Evolutionary conservation across 1,140 invertebrate species (phyloP), one percentile per base, ranked within the genome.

Genomic region (Rhopalosiphum maidis): DNA sequence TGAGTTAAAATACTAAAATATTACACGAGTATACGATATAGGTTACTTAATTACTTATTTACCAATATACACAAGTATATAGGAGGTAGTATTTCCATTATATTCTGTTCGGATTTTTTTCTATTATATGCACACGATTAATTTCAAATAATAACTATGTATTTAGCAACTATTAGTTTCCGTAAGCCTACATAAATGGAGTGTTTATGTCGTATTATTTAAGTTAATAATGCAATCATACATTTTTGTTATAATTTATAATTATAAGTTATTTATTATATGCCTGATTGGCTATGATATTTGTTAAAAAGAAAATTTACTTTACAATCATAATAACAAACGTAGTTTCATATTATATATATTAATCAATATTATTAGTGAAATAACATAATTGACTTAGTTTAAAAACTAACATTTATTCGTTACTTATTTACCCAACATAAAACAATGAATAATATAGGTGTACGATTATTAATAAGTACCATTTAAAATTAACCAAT

Each of bases 281-380:
- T 77, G n/a, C 18, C 30, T 77, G n/a, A n/a, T n/a, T 77, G 15
- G 30, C 15, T 77, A n/a, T 77, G 9, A 77, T 77, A 77, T 77
- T 77, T 77, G n/a, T 77, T 77, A 68, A n/a, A 35, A n/a, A 77
- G 60, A 77, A n/a, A 77, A 77, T 77, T 35, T n/a, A n/a, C n/a
- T 18, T n/a, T 15, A n/a, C 21, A 77, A n/a, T 77, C 30, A n/a
- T 77, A n/a, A 77, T 15, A 77, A 35, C 60, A 77, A 77, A 77
- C n/a, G 11, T 51, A 77, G 30, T 77, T n/a, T 77, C 60, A 6
- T 68, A 68, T n/a, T 77, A n/a, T 77, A n/a, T 77, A 15, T 18
- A 77, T 77, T 77, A 18, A 77, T 77, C n/a, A 21, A 77, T 41
- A 41, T 77, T 18, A 35, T 15, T 77, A 77, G 15, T 77, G n/a